Percentiles rank a stretch among this genome's conserved stretches.
Evolutionary conservation across 1,140 invertebrate species (phyloP).

Genomic region (Rhopalosiphum maidis): DNA sequence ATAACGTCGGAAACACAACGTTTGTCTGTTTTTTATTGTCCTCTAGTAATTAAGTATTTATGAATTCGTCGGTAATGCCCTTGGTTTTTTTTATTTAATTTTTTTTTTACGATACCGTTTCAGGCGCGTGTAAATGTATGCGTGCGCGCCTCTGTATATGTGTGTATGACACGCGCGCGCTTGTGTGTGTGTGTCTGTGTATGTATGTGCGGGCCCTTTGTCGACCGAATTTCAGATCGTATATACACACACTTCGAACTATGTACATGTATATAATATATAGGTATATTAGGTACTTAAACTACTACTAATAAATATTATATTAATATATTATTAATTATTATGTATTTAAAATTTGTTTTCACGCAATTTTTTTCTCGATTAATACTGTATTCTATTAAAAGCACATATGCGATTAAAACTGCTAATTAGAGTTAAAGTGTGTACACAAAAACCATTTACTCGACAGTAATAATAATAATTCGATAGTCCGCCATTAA

Average conservation of each 20-base stretch:
- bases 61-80: slow-evolving; percentile 52
- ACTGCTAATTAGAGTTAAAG: slow-evolving; percentile 46
- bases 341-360: slow-evolving; percentile 1
- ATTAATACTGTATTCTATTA: not conserved
- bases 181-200: too few species aligned
- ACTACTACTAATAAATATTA: slow-evolving; percentile 3
- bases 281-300: not conserved
- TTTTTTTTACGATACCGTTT: slow-evolving; percentile 53
- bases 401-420: slow-evolving; percentile 23
- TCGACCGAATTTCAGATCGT: slow-evolving; percentile 5
- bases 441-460: slow-evolving; percentile 51
- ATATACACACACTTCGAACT: not conserved
- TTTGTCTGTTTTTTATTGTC: slow-evolving; percentile 54
- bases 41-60: slow-evolving; percentile 56
- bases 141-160: not conserved
- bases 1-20: slow-evolving; percentile 52
- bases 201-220: slow-evolving; percentile 31
- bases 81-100: slow-evolving; percentile 38
- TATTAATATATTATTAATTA: slow-evolving; percentile 13
- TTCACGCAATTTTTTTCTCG: slow-evolving; percentile 36
- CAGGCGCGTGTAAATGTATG: not conserved
- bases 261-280: not conserved
- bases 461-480: slow-evolving; percentile 38
- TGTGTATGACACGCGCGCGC: not conserved
- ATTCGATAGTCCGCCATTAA: not conserved